These are phyloP conservation scores for Erebia aethiops DNA, from an alignment of 2,888 invertebrate genomes.

Conservation along the genomic window DNA sequence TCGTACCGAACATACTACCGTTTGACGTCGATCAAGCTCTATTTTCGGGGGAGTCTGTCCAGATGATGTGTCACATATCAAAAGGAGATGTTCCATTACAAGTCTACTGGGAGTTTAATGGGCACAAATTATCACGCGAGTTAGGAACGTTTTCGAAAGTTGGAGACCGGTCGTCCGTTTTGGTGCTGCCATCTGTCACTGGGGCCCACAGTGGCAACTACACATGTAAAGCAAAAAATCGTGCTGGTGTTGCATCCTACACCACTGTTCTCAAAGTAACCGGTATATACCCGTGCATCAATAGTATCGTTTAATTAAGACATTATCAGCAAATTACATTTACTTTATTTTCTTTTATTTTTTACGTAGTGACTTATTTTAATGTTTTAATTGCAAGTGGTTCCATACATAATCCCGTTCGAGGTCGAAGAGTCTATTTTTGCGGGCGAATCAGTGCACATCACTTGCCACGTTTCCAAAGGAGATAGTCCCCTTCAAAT, in stretches of 20 bases:
- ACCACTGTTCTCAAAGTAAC: constrained; percentile 80
- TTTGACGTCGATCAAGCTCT: constrained; percentile 85
- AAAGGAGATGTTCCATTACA: constrained; percentile 87
- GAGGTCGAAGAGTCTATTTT: constrained; percentile 86
- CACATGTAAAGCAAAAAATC: constrained; percentile 82
- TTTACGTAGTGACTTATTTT: constrained; percentile 34
- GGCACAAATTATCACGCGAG: constrained; percentile 66
- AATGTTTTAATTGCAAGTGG: constrained; percentile 62
- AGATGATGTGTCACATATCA: constrained; percentile 84
- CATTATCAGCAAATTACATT: constrained; percentile 24
- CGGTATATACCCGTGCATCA: constrained; percentile 57
- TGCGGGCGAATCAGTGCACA: constrained; percentile 86
- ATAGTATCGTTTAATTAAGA: constrained; percentile 17
- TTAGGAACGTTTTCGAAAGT: constrained; percentile 76
- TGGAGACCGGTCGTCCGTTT: constrained; percentile 73
- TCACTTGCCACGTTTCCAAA: constrained; percentile 86
- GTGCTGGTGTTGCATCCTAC: constrained; percentile 76
- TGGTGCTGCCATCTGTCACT: constrained; percentile 78
- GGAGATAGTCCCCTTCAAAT: constrained; percentile 89
- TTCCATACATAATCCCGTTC: constrained; percentile 87
- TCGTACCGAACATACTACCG: constrained; percentile 84
- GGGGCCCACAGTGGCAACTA: constrained; percentile 82
- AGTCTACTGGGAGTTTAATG: constrained; percentile 84
- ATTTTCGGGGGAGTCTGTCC: constrained; percentile 85
- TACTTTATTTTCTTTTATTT: constrained; percentile 38